Base-by-base conservation (phyloP, 2,888 invertebrate genomes). In the Leptinotarsa rubiginosa region DNA sequence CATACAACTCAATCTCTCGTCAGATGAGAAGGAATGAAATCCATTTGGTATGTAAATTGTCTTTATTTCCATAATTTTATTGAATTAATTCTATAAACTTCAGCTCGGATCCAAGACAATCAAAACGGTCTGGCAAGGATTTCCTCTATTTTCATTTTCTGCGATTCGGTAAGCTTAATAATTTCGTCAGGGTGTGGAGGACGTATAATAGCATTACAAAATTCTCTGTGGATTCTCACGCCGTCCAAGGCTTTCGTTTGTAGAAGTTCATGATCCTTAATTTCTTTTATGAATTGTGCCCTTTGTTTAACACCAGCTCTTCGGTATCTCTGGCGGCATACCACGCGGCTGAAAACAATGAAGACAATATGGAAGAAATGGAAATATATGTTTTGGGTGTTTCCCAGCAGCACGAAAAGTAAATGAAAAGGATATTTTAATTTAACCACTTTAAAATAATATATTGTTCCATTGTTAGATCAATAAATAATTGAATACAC, bases 221-320 rank as follows among this genome's bases (percentile, higher is more conserved):
- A 93, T 82, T 92, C 91, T 47, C 93, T 87, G 81, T 92, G 92
- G 16, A 93, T 89, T 82, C 92, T 87, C 0, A 92, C 91, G 16
- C 92, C 91, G 74, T 92, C 92, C 74, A 93, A 83, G 1, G 93
- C 93, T 81, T 90, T 91, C 10, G 89, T 87, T 83, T 92, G 92
- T 71, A 92, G 89, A 77, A 89, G 89, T 84, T 92, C 91, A 80
- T 92, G 91, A 79, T 89, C 89, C 79, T 89, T 89, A 2, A 93
- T 89, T 85, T 93, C 92, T 72, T 86, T 89, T 87, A 91, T 90
- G 79, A 93, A 90, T 80, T 92, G 92, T 65, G 87, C 89, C 67
- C 89, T 89, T 79, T 90, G 91, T 20, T 88, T 88, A 70, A 88
- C 87, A 64, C 88, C 89, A 0, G 89, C 88, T 85, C 87, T 88